These are phyloP conservation scores for Neolamprologus falcicula DNA, from an alignment of 2,113 vertebrate species.

Conservation along the genomic window DNA sequence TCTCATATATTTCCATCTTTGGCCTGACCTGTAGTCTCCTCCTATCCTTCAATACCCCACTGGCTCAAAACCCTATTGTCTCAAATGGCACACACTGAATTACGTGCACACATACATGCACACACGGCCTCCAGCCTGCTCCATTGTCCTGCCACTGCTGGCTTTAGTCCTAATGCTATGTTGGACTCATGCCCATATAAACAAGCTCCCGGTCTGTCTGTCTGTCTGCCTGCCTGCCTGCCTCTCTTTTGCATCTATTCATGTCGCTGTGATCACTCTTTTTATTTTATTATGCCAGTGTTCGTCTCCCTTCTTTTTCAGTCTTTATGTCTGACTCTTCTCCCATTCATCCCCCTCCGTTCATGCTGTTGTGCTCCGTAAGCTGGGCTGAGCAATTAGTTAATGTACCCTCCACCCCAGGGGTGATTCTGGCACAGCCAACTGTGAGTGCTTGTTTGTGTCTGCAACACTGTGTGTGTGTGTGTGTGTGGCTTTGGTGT, in stretches of 20 bases:
- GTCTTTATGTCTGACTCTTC: background rate
- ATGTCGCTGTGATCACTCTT: conserved; percentile 8
- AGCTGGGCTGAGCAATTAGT: conserved; percentile 61
- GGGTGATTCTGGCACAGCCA: conserved; percentile 37
- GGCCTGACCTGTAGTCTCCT: conserved; percentile 39
- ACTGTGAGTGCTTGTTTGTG: background rate
- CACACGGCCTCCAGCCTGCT: conserved; percentile 15
- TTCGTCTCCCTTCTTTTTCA: background rate
- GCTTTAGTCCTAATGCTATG: conserved; percentile 31
- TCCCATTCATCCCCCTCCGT: background rate
- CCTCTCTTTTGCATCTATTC: background rate
- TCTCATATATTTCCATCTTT: background rate
- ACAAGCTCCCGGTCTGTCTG: conserved; percentile 23
- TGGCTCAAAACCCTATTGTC: conserved; percentile 32
- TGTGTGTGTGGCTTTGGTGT: conserved; percentile 29
- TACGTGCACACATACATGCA: conserved; percentile 4
- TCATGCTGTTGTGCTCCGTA: conserved; percentile 22
- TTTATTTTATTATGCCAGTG: background rate
- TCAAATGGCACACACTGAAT: conserved; percentile 14
- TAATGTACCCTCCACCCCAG: conserved; percentile 55
- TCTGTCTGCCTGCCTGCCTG: background rate
- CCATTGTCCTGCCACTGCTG: conserved; percentile 43
- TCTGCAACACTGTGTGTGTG: background rate
- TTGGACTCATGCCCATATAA: conserved; percentile 39
- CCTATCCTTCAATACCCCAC: conserved; percentile 17